These are phyloP conservation scores for Oxyteleia sp. DNA, from an alignment of 2,888 invertebrate genomes.

Conservation along the genomic window DNA sequence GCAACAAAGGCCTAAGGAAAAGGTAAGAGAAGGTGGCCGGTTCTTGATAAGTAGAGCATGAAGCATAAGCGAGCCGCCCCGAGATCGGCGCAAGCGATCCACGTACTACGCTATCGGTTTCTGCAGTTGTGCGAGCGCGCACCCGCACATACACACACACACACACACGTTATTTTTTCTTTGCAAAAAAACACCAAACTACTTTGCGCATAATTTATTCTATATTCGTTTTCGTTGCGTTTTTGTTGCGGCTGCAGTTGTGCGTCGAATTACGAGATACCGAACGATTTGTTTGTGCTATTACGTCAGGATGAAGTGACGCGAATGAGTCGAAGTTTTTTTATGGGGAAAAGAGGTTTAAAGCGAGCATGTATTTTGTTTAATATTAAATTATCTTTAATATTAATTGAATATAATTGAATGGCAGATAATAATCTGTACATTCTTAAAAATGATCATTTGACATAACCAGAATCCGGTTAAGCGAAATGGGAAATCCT, in stretches of 20 bases:
- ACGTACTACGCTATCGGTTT: conserved; percentile 33
- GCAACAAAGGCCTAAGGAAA: conserved; percentile 70
- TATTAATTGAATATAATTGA: no score
- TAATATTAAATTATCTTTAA: no score
- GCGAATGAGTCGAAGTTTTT: no score
- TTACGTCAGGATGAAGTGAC: no score
- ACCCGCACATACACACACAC: neutral
- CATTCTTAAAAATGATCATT: no score
- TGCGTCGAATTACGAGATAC: conserved; percentile 26
- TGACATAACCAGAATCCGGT: no score
- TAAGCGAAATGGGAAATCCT: no score
- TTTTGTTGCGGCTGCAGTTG: conserved; percentile 18
- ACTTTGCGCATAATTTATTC: conserved; percentile 40
- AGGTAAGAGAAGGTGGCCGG: conserved; percentile 80
- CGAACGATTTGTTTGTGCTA: no score
- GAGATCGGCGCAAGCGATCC: conserved; percentile 55
- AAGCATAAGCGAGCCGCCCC: conserved; percentile 79
- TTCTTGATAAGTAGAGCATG: conserved; percentile 86
- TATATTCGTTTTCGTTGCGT: conserved; percentile 47
- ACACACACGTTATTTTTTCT: conserved; percentile 16
- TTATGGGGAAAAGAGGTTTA: no score
- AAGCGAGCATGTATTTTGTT: no score
- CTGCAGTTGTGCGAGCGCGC: conserved; percentile 26
- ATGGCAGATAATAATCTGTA: no score
- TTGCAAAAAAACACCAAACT: conserved; percentile 23